Base-by-base conservation (phyloP, 2,113 vertebrate genomes). In the Phylloscopus trochilus region DNA sequence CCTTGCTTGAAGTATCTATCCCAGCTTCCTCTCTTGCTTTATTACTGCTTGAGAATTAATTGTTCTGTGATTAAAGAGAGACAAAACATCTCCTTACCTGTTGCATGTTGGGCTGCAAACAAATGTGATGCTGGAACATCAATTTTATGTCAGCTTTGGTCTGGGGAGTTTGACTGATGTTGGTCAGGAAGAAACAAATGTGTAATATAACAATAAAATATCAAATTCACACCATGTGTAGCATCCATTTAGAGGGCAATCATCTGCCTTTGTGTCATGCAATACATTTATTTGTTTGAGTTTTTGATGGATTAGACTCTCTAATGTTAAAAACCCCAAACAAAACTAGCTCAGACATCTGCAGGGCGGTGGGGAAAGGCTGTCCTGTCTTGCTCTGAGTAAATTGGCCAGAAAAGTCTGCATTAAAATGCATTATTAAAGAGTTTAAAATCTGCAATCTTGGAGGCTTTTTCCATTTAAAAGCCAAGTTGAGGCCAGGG, bases 371-470 rank as follows among this genome's bases (percentile, higher is more conserved):
- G 6, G 7, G 58, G 41, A 47, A 33, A 53, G 18, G 16, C n/a
- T 89, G 41, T 33, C 31, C 51, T 68, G 66, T 30, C 63, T 56
- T 15, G 4, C 46, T 58, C 23, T 6, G 13, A 79, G 67, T 53
- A 78, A 87, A 74, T 20, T 79, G 44, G 9, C 62, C 28, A 58
- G 69, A 60, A 56, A 55, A 74, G 18, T 16, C 69, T 63, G 35
- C 60, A 68, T 63, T 74, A 67, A 91, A 87, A 62, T 87, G 19
- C 63, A 67, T 75, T 89, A 62, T 89, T 80, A 46, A 95, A 84
- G 74, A 22, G 16, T 68, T 83, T 13, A 30, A 47, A 84, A 66
- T 51, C 43, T 11, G 12, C 51, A 83, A 4, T 63, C 51, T 60
- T 46, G 17, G 60, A 62, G 41, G 20, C 15, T 19, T 89, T 83